Base-by-base conservation (phyloP, 2,888 invertebrate species). In the Heliothis peltigera region DNA sequence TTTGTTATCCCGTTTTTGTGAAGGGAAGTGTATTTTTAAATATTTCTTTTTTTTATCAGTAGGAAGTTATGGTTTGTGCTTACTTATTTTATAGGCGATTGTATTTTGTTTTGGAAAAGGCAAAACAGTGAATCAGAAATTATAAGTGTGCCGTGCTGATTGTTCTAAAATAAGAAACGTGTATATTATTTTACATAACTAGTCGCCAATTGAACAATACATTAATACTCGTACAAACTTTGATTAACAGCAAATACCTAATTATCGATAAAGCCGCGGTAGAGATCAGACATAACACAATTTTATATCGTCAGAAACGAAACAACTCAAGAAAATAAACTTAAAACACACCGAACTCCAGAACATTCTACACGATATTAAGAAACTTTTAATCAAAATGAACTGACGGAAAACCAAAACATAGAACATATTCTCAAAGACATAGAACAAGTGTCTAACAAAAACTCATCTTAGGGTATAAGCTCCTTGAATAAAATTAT, bases 311-410 rank as follows among this genome's bases (percentile, higher is more conserved):
- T 15, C 22, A 54, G 22, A 51, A 32, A 12, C 43, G 32, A 22
- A 43, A 43, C 39, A 68, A 55, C 59, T 46, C 47, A 49, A 10
- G 52, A 57, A 61, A 69, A 60, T 60, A 70, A 73, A 68, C 58
- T 73, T 73, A 43, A 69, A 81, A 72, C 77, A 70, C 75, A 81
- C 74, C 68, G 64, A 62, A 74, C 71, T 60, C 58, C 71, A 48
- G 65, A 62, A 63, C 63, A 69, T 69, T 71, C 18, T 44, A 64
- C 53, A 60, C 53, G 75, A 79, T 87, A 85, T 86, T 84, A 83
- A 80, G 84, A 87, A 90, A 89, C 86, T 89, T 88, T 87, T 87
- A 88, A 89, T 89, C 84, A 86, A 89, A 88, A 87, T 85, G 79
- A 81, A 82, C 83, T 75, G 77, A 81, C 75, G 69, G 75, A 82